A percentile compares a stretch with the other conserved stretches of the same genome.
Evolutionary conservation across 2,797 vertebrate genomes (phyloP).

Genomic region (Cirrhinus molitorella): DNA sequence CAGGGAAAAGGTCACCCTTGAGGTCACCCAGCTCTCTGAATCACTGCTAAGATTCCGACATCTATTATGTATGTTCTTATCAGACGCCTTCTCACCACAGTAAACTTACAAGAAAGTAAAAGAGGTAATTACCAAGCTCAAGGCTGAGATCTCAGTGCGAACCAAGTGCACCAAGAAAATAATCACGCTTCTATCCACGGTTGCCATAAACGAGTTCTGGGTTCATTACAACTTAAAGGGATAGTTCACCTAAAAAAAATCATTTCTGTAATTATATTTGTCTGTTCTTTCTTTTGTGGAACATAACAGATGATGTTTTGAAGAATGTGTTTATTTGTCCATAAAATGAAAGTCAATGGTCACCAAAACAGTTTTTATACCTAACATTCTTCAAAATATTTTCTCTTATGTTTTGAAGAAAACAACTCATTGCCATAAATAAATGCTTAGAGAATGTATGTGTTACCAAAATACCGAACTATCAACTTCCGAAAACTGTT

Average conservation of each 20-base stretch:
- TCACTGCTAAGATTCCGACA: slow-evolving; percentile 13
- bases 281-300: not conserved
- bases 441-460: too few species aligned
- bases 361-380: not conserved
- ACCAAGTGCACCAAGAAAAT: not conserved
- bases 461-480: too few species aligned
- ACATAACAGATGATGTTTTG: not conserved
- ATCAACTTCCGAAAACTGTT: too few species aligned
- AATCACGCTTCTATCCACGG: not conserved
- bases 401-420: not conserved
- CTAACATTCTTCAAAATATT: not conserved
- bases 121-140: not conserved
- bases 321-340: too few species aligned
- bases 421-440: too few species aligned
- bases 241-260: not conserved
- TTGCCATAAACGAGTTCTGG: not conserved
- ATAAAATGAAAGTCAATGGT: not conserved
- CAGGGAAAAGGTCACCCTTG: slow-evolving; percentile 15
- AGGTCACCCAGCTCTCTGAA: not conserved
- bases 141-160: not conserved
- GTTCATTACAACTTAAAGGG: not conserved
- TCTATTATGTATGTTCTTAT: slow-evolving; percentile 23
- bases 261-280: not conserved
- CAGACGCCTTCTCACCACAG: not conserved
- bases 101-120: slow-evolving; percentile 12